Conservation (phyloP, 2,888 invertebrate genomes). For the Dolomedes plantarius region DNA sequence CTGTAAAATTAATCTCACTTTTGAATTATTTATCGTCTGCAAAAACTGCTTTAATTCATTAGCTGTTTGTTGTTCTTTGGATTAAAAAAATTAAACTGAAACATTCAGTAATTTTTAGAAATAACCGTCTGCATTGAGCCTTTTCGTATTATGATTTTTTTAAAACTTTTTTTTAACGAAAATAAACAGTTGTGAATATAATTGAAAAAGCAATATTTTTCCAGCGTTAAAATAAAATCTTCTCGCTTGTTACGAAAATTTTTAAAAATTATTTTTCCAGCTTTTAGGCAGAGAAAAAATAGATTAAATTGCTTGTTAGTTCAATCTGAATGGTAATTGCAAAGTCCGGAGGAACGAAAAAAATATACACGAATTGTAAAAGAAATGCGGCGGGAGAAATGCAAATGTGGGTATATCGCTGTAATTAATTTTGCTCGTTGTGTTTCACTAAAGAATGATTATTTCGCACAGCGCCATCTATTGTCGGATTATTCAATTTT, state of each 20-base stretch:
- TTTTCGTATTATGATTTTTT: neutral
- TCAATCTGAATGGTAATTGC: slow-evolving; percentile 11
- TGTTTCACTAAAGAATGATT: neutral
- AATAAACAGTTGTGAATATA: slow-evolving; percentile 7
- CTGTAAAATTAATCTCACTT: slow-evolving; percentile 6
- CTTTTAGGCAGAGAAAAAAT: neutral
- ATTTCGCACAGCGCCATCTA: neutral
- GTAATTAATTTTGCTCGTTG: neutral
- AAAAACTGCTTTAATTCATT: slow-evolving; percentile 4
- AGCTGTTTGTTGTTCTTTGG: neutral
- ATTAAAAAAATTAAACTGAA: neutral
- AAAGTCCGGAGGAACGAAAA: neutral
- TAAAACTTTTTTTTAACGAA: no score
- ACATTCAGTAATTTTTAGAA: neutral
- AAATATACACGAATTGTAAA: neutral
- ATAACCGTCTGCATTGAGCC: neutral
- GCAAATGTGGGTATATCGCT: neutral
- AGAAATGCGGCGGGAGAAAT: neutral
- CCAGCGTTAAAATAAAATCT: neutral
- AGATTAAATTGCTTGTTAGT: slow-evolving; percentile 14
- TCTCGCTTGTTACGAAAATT: neutral
- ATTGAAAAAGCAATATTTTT: slow-evolving; percentile 17
- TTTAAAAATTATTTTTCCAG: neutral
- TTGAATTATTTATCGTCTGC: neutral
- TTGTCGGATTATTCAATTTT: neutral